A percentile compares a stretch with the other conserved stretches of the same genome.
These are phyloP conservation scores for Tragelaphus strepsiceros DNA, from an alignment of 2,113 vertebrate genomes.

Conservation along the genomic window DNA sequence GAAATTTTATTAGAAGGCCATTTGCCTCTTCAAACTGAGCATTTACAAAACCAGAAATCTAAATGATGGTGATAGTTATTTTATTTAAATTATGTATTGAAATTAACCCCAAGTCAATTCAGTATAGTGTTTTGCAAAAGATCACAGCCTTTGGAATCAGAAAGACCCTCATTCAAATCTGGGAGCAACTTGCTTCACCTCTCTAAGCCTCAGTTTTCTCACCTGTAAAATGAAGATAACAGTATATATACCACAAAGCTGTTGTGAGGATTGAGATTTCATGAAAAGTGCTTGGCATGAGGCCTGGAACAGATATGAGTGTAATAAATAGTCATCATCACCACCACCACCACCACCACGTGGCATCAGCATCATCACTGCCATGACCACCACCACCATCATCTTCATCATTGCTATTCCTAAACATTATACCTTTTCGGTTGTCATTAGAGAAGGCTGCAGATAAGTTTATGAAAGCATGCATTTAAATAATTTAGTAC, in stretches of 20 bases:
- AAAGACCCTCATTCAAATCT: not conserved
- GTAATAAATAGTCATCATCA: not conserved
- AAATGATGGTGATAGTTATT: not conserved
- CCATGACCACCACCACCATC: not conserved
- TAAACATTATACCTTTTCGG: not conserved
- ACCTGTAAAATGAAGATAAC: not conserved
- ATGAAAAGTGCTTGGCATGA: not conserved
- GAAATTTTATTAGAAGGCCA: not conserved
- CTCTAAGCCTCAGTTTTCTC: not conserved
- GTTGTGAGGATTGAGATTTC: not conserved
- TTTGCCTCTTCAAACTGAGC: not conserved
- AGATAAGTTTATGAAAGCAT: slow-evolving; percentile 23
- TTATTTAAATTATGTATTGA: not conserved
- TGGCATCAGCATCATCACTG: no score
- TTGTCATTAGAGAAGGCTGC: not conserved
- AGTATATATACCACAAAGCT: not conserved
- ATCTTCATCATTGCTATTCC: not conserved
- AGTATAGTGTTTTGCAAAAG: not conserved
- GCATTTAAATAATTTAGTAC: not conserved
- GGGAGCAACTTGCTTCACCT: not conserved
- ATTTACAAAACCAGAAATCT: slow-evolving; percentile 31
- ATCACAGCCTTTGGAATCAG: not conserved
- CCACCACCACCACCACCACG: not conserved
- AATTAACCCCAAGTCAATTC: not conserved
- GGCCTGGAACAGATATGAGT: not conserved